These are phyloP conservation scores for Acrocephalus scirpaceus DNA, from an alignment of 2,797 vertebrate genomes.

Conservation along the genomic window DNA sequence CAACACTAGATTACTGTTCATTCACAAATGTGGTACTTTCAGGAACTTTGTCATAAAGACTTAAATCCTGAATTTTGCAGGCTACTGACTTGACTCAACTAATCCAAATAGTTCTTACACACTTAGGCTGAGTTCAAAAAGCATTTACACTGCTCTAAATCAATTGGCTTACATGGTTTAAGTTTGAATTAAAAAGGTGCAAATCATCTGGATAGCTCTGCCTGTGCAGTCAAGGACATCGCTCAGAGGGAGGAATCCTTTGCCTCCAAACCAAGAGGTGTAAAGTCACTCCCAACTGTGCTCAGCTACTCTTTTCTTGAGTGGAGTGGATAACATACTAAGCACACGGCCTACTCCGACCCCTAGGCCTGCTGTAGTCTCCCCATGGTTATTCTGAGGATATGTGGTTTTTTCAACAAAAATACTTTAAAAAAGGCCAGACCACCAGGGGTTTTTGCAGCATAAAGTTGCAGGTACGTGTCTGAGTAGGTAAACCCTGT, in stretches of 20 bases:
- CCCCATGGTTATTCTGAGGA: not conserved
- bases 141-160: not conserved
- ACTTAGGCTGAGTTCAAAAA: not conserved
- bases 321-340: not conserved
- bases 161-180: not conserved
- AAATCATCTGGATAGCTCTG: not conserved
- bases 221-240: not conserved
- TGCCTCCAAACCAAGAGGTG: not conserved
- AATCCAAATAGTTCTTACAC: not conserved
- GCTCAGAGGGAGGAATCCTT: fast-evolving
- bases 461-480: not conserved
- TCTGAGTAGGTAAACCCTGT: not conserved
- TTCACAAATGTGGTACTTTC: not conserved
- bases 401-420: not conserved
- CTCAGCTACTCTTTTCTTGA: not conserved
- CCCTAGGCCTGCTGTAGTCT: not conserved
- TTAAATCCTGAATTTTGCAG: not conserved
- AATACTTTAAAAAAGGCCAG: not conserved
- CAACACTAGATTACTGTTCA: not conserved
- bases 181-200: not conserved
- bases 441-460: not conserved
- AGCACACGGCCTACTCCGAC: not conserved
- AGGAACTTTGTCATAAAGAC: not conserved
- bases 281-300: not conserved
- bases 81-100: not conserved